Evolutionary conservation across 1,140 invertebrate genomes (phyloP).

Genomic region (Meloidogyne hapla): DNA sequence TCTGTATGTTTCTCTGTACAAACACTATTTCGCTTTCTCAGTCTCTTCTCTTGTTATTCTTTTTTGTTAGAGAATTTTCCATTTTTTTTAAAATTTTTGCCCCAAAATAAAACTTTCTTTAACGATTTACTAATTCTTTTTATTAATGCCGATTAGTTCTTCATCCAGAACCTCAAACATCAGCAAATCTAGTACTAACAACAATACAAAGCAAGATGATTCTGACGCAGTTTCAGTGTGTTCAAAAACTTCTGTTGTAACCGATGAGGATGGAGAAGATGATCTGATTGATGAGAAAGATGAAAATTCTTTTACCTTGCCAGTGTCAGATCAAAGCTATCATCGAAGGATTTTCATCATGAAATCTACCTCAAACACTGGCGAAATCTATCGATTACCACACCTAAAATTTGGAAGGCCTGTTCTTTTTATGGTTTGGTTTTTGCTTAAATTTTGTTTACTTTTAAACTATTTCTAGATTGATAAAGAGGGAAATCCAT

Average conservation of each 20-base stretch:
- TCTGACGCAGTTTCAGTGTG: constrained; percentile 8
- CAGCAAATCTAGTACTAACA: background rate
- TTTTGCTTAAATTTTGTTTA: background rate
- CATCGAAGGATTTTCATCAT: constrained; percentile 20
- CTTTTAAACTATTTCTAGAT: background rate
- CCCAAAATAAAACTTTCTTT: too few species aligned
- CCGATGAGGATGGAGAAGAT: background rate
- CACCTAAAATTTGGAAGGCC: constrained; percentile 1
- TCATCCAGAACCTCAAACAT: background rate
- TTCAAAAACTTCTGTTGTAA: constrained; percentile 1
- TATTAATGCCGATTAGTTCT: background rate
- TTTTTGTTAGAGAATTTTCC: too few species aligned
- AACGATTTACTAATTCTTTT: too few species aligned
- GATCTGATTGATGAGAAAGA: background rate
- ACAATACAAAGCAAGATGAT: background rate
- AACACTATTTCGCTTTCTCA: too few species aligned
- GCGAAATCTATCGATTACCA: constrained; percentile 7
- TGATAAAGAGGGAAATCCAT: constrained; percentile 13
- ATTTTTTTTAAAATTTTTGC: too few species aligned
- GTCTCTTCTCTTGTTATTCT: too few species aligned
- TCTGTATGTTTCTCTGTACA: too few species aligned
- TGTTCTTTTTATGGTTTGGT: constrained; percentile 19
- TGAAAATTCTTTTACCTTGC: background rate
- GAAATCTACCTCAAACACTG: constrained; percentile 13
- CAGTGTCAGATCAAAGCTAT: background rate